A percentile compares a stretch with the other conserved stretches of the same genome.
Evolutionary conservation across 2,797 vertebrate species (phyloP).

Genomic region (Onychomys arenicola): DNA sequence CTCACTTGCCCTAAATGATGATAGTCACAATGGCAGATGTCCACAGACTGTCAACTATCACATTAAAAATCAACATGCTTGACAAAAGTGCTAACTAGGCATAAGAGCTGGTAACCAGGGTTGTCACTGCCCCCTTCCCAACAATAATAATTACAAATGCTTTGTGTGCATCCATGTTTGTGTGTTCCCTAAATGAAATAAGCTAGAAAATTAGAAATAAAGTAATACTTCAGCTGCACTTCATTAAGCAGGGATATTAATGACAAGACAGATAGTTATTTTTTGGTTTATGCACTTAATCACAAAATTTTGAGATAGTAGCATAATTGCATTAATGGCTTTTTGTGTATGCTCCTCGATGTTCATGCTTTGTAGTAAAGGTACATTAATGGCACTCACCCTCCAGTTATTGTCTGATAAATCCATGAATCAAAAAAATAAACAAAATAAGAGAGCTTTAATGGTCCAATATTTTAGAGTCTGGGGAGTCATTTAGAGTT

Average conservation of each 20-base stretch:
- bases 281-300: slow-evolving; percentile 71
- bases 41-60: neutral
- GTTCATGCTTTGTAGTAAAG: slow-evolving; percentile 61
- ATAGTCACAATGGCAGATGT: rapidly evolving
- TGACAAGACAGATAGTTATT: slow-evolving; percentile 61
- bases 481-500: slow-evolving; percentile 35
- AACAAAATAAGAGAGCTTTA: slow-evolving; percentile 61
- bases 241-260: slow-evolving; percentile 77
- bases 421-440: slow-evolving; percentile 63
- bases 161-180: neutral
- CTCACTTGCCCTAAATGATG: neutral
- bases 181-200: slow-evolving; percentile 30
- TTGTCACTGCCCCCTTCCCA: neutral
- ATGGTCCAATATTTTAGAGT: slow-evolving; percentile 70
- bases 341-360: slow-evolving; percentile 14
- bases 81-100: neutral
- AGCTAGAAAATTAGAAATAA: slow-evolving; percentile 56
- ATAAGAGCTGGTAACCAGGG: neutral
- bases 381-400: slow-evolving; percentile 61
- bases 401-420: slow-evolving; percentile 64
- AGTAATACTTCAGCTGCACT: slow-evolving; percentile 61
- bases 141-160: neutral
- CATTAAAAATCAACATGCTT: neutral
- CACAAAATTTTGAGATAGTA: slow-evolving; percentile 69
- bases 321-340: slow-evolving; percentile 69